phyloP scores from a whole-genome alignment of 2,888 invertebrate genomes.

The Phaonia tiefii region DNA sequence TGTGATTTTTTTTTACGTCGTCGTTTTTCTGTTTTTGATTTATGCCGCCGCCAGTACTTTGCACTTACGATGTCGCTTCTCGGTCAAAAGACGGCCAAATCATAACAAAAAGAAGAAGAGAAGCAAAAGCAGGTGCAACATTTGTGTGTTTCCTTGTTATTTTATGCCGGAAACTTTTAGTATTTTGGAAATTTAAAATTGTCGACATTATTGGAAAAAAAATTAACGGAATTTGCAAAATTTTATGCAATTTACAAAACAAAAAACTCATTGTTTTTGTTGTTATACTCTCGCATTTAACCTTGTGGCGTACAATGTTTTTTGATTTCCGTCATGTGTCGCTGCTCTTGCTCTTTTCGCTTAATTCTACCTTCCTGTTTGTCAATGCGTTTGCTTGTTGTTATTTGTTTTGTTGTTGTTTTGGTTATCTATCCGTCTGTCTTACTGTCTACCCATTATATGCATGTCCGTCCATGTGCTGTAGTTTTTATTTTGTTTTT shows the following conservation, averaged over 20 bases:
- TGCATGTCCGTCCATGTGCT: neutral
- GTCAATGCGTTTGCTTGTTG: conserved; percentile 1
- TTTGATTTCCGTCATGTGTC: neutral
- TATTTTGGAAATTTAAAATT: conserved; percentile 11
- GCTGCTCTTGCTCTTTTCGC: neutral
- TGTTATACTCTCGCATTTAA: conserved; percentile 34
- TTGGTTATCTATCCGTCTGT: neutral
- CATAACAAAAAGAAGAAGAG: neutral
- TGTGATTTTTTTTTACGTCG: too few relatives aligned
- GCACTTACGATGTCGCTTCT: neutral
- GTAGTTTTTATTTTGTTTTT: conserved; percentile 23
- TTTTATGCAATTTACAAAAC: too few relatives aligned
- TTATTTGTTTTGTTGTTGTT: conserved; percentile 13
- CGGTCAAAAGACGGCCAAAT: neutral
- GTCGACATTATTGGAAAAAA: too few relatives aligned
- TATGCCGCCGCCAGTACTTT: conserved; percentile 15
- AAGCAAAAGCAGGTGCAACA: conserved; percentile 40
- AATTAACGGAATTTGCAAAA: too few relatives aligned
- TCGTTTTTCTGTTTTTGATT: conserved; percentile 2
- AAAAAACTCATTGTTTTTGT: too few relatives aligned
- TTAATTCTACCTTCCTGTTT: conserved; percentile 20
- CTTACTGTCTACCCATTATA: neutral
- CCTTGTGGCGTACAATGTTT: neutral
- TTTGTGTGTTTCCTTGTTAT: conserved; percentile 10
- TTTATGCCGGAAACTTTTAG: conserved; percentile 44